Evolutionary conservation across 2,888 invertebrate species (phyloP).

Genomic region (Apodemia mormo): DNA sequence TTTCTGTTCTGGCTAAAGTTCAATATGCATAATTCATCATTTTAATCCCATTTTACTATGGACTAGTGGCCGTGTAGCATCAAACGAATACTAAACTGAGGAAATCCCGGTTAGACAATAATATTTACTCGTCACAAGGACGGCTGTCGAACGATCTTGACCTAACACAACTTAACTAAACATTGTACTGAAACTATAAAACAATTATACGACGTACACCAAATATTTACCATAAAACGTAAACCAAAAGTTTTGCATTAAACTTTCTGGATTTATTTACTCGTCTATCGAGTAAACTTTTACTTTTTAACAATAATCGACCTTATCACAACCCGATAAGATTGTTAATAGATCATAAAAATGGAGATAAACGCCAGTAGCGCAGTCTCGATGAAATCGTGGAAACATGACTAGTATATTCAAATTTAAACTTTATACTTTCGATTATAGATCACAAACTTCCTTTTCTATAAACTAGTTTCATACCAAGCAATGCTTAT

Average conservation of each 20-base stretch:
- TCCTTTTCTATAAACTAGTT: background rate
- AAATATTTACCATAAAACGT: slow-evolving; percentile 82
- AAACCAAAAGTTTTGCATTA: slow-evolving; percentile 81
- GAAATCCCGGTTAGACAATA: slow-evolving; percentile 80
- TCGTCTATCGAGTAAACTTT: slow-evolving; percentile 57
- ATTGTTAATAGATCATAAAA: slow-evolving; percentile 28
- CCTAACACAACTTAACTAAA: slow-evolving; percentile 81
- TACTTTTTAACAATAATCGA: slow-evolving; percentile 43
- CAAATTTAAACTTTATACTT: slow-evolving; percentile 37
- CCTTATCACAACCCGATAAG: slow-evolving; percentile 44
- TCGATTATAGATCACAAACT: background rate
- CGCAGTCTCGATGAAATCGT: slow-evolving; percentile 48
- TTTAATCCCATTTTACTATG: background rate
- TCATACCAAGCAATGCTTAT: background rate
- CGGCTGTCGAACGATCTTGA: slow-evolving; percentile 81
- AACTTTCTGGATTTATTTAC: slow-evolving; percentile 77
- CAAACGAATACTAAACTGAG: slow-evolving; percentile 72
- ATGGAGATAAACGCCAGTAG: background rate
- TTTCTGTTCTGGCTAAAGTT: no score
- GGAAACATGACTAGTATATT: slow-evolving; percentile 40
- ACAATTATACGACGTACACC: slow-evolving; percentile 78
- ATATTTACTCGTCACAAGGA: slow-evolving; percentile 80
- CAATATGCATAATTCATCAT: no score
- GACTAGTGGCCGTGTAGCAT: slow-evolving; percentile 28
- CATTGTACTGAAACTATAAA: slow-evolving; percentile 81